Percentiles rank a stretch among this genome's conserved stretches.
Evolutionary conservation across 1,140 invertebrate genomes (phyloP).

Genomic region (Drosophila parvula): DNA sequence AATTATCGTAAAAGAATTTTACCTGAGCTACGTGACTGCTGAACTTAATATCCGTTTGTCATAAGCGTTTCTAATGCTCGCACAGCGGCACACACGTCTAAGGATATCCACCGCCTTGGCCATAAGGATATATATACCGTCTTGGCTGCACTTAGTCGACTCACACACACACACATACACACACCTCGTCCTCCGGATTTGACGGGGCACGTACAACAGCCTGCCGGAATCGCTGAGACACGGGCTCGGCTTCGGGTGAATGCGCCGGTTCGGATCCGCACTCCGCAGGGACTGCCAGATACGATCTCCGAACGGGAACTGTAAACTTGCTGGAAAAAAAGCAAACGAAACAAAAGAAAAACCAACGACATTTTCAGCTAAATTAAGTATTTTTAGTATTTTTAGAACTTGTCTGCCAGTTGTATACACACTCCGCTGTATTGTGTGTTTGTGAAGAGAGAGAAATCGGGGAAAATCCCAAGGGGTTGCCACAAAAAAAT

Average conservation of each 20-base stretch:
- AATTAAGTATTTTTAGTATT: slow-evolving; percentile 82
- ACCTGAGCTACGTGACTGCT: slow-evolving; percentile 80
- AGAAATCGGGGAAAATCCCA: neutral
- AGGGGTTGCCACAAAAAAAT: neutral
- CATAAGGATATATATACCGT: slow-evolving; percentile 14
- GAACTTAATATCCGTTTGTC: slow-evolving; percentile 83
- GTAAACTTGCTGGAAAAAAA: slow-evolving; percentile 46
- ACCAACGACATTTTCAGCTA: slow-evolving; percentile 79
- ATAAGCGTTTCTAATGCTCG: slow-evolving; percentile 81
- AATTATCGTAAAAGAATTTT: slow-evolving; percentile 83
- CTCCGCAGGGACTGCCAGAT: slow-evolving; percentile 21
- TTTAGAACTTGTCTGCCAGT: slow-evolving; percentile 71
- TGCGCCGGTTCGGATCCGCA: slow-evolving; percentile 10
- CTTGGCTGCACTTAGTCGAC: slow-evolving; percentile 32
- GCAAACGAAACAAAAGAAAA: slow-evolving; percentile 61
- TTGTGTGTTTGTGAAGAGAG: neutral
- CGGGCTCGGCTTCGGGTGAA: neutral
- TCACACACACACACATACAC: slow-evolving; percentile 15
- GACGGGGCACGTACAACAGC: slow-evolving; percentile 65
- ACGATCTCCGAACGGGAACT: slow-evolving; percentile 40
- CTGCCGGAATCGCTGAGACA: slow-evolving; percentile 28
- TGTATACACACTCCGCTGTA: slow-evolving; percentile 26
- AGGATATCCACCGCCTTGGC: slow-evolving; percentile 6
- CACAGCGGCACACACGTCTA: slow-evolving; percentile 46
- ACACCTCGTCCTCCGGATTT: slow-evolving; percentile 17